Percentiles rank a stretch among this genome's conserved stretches.
These are phyloP conservation scores for Hermaeophaga mercurialis DNA, from an alignment of 2,888 invertebrate genomes.

Conservation along the genomic window DNA sequence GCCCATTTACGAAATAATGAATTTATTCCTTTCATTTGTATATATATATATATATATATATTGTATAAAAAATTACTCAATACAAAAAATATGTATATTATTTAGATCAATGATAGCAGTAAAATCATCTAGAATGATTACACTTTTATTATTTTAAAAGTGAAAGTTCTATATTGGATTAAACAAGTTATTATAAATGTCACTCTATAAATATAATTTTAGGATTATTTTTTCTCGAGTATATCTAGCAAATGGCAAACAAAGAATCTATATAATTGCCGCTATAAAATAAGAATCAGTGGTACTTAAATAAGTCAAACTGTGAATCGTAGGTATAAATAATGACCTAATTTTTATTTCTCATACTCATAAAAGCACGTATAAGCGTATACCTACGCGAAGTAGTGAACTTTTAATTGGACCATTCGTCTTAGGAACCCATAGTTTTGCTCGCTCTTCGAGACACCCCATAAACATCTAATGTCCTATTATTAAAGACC, in stretches of 20 bases:
- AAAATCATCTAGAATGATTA: too few relatives aligned
- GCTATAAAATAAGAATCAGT: constrained; percentile 1
- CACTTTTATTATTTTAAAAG: too few relatives aligned
- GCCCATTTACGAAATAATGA: too few relatives aligned
- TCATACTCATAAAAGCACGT: constrained; percentile 4
- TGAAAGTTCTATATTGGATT: too few relatives aligned
- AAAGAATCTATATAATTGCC: constrained; percentile 6
- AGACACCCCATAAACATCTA: constrained; percentile 37
- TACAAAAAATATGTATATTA: too few relatives aligned
- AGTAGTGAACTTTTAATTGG: constrained; percentile 21
- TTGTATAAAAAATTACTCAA: too few relatives aligned
- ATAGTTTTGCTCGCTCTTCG: constrained; percentile 16
- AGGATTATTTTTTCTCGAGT: too few relatives aligned
- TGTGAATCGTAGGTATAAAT: constrained; percentile 4
- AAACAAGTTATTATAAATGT: too few relatives aligned
- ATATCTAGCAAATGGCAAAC: neutral
- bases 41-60: too few relatives aligned
- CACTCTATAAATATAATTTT: too few relatives aligned
- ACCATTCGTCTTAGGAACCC: constrained; percentile 19
- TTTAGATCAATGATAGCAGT: too few relatives aligned
- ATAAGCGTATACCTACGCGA: neutral
- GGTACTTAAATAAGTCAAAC: neutral
- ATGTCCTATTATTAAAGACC: constrained; percentile 35
- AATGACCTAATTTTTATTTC: constrained; percentile 14
- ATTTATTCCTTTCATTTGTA: too few relatives aligned